phyloP scores from a whole-genome alignment of 2,888 invertebrate species.

The Torymus tubicola region DNA sequence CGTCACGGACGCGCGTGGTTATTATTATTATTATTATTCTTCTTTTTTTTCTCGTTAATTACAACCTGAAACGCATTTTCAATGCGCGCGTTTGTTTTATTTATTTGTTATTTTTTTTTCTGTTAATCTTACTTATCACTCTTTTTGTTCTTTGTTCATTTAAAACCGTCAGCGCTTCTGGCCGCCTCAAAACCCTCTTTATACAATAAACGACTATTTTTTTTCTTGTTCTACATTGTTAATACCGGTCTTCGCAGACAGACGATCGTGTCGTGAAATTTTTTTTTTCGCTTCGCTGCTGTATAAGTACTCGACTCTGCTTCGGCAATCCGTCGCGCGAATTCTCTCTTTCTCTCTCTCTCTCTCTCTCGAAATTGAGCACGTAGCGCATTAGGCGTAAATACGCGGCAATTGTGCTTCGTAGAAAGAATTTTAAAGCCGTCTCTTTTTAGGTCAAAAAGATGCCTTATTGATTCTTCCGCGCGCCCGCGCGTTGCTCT shows the following conservation, averaged over 20 bases:
- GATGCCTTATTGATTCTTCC: too few species aligned
- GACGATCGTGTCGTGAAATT: constrained; percentile 24
- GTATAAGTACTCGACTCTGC: constrained; percentile 13
- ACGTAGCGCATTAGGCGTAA: too few species aligned
- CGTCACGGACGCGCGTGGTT: constrained; percentile 51
- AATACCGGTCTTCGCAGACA: background rate
- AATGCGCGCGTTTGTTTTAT: constrained; percentile 46
- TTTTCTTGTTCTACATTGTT: constrained; percentile 15
- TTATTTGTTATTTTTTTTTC: constrained; percentile 50
- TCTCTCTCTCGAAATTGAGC: background rate
- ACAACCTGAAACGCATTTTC: constrained; percentile 55
- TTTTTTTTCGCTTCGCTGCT: background rate
- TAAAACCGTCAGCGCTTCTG: too few species aligned
- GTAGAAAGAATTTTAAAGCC: background rate
- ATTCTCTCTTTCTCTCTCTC: too few species aligned
- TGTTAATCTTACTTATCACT: constrained; percentile 51
- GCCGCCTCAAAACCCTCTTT: background rate
- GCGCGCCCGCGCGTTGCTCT: background rate
- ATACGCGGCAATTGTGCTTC: background rate
- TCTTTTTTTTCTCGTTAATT: constrained; percentile 39
- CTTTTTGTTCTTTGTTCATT: constrained; percentile 45
- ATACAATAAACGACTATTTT: constrained; percentile 32
- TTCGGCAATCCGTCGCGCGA: constrained; percentile 16
- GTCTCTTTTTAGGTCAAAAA: too few species aligned
- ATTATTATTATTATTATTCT: background rate